Conservation (phyloP, 2,797 vertebrate genomes). For the Leuciscus waleckii region DNA sequence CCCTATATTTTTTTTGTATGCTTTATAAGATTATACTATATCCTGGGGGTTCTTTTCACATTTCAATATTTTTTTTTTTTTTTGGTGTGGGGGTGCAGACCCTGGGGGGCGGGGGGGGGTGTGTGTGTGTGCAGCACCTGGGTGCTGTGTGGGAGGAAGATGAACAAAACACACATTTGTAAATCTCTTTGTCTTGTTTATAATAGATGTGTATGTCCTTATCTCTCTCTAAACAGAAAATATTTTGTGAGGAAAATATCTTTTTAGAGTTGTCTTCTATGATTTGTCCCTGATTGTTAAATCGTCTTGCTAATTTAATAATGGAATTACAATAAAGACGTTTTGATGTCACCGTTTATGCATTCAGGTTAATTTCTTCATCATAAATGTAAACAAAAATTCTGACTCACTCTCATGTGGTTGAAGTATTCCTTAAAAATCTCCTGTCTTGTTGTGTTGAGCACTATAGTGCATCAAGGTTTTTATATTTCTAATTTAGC, state of each 20-base stretch:
- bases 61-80: slow-evolving; percentile 64
- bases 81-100: no score
- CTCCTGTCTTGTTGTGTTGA: slow-evolving; percentile 1
- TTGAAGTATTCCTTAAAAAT: background rate
- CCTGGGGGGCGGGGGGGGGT: no score
- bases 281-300: slow-evolving; percentile 75
- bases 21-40: slow-evolving; percentile 62
- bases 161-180: slow-evolving; percentile 71
- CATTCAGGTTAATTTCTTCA: background rate
- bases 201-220: slow-evolving; percentile 78
- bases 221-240: slow-evolving; percentile 69
- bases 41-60: slow-evolving; percentile 68
- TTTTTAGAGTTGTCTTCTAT: slow-evolving; percentile 74
- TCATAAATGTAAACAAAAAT: background rate
- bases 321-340: slow-evolving; percentile 58
- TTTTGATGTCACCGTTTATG: slow-evolving; percentile 31
- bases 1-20: slow-evolving; percentile 61
- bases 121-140: slow-evolving; percentile 80
- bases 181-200: slow-evolving; percentile 72
- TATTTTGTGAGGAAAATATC: slow-evolving; percentile 74
- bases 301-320: slow-evolving; percentile 60
- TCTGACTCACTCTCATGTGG: background rate
- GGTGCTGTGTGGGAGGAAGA: slow-evolving; percentile 77
- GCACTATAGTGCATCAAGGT: background rate
- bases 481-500: slow-evolving; percentile 10